Percentiles rank a stretch among this genome's conserved stretches.
These are phyloP conservation scores for Spatulosminthurus flaviceps DNA, from an alignment of 2,888 invertebrate species.

Conservation along the genomic window DNA sequence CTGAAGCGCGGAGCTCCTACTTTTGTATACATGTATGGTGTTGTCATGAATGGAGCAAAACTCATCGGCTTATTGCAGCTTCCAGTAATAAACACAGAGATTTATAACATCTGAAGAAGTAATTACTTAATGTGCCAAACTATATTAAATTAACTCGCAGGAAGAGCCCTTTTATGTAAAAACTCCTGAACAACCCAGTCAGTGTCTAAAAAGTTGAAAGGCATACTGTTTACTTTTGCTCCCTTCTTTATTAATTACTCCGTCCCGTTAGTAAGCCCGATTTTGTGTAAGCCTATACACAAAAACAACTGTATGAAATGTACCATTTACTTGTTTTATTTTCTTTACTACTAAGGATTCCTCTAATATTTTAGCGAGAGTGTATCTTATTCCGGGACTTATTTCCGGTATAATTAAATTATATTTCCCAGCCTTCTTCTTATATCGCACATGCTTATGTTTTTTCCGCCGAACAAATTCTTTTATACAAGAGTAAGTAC, in stretches of 20 bases:
- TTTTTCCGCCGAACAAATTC: background rate
- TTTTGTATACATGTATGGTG: no score
- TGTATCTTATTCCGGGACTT: background rate
- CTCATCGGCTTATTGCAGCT: no score
- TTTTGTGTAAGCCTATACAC: no score
- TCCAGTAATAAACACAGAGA: no score
- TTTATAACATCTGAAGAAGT: background rate
- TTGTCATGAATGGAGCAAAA: no score
- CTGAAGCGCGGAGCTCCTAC: no score
- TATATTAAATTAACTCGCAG: background rate
- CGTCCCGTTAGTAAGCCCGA: no score
- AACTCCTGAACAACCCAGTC: background rate
- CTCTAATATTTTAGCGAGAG: background rate
- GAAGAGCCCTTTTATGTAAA: background rate
- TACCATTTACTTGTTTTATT: no score
- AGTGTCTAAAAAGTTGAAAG: background rate
- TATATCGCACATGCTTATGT: background rate
- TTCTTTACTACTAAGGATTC: background rate
- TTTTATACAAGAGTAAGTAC: background rate
- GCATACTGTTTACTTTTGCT: no score
- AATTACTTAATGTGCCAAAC: background rate
- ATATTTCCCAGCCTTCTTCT: background rate
- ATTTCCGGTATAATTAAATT: constrained; percentile 7
- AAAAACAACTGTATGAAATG: no score
- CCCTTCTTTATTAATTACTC: no score